These are phyloP conservation scores for Pheosia gnoma DNA, from an alignment of 2,888 invertebrate species.

Conservation along the genomic window DNA sequence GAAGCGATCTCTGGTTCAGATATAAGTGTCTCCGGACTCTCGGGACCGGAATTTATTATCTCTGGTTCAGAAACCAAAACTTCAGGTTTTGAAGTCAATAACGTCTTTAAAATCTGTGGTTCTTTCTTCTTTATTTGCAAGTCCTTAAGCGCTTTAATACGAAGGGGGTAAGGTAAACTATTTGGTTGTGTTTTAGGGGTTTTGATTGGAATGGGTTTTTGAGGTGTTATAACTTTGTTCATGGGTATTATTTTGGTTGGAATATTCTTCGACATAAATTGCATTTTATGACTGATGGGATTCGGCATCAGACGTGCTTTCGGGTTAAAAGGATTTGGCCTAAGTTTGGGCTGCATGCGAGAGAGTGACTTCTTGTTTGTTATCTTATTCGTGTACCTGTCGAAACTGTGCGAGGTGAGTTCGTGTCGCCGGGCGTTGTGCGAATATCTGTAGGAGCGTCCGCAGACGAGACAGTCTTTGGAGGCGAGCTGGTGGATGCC, in stretches of 20 bases:
- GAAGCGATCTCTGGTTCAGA: conserved; percentile 81
- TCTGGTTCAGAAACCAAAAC: conserved; percentile 78
- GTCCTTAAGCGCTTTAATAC: conserved; percentile 80
- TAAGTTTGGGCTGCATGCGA: conserved; percentile 71
- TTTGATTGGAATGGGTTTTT: conserved; percentile 74
- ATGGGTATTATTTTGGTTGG: conserved; percentile 58
- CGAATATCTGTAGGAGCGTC: conserved; percentile 78
- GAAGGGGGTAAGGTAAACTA: conserved; percentile 75
- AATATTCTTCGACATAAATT: conserved; percentile 63
- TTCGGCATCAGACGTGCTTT: conserved; percentile 80
- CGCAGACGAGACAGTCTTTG: conserved; percentile 79
- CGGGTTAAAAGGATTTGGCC: conserved; percentile 80
- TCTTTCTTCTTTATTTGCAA: conserved; percentile 80
- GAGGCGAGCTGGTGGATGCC: conserved; percentile 80
- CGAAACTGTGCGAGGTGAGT: conserved; percentile 76
- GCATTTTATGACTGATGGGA: conserved; percentile 76
- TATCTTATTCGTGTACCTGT: conserved; percentile 79
- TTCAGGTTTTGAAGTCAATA: conserved; percentile 77
- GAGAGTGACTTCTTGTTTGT: conserved; percentile 59
- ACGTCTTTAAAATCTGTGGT: conserved; percentile 80
- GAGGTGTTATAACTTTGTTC: conserved; percentile 59
- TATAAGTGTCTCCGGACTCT: conserved; percentile 79
- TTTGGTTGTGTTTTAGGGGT: conserved; percentile 61
- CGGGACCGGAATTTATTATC: conserved; percentile 78
- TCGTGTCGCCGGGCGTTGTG: conserved; percentile 81